Percentiles rank a stretch among this genome's conserved stretches.
Evolutionary conservation across 2,888 invertebrate genomes (phyloP).

Genomic region (Epistrophe grossulariae): DNA sequence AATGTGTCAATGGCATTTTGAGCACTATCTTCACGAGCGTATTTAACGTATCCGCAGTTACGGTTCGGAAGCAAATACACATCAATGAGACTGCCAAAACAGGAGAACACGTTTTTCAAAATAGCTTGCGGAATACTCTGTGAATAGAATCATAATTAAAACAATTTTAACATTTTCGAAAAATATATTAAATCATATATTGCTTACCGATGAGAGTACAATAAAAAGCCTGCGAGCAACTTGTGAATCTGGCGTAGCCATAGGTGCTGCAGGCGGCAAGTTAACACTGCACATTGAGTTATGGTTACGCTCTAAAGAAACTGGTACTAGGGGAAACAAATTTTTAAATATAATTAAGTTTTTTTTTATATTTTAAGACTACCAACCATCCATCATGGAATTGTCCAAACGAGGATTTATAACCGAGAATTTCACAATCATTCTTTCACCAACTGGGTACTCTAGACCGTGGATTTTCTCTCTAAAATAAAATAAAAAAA

Average conservation of each 20-base stretch:
- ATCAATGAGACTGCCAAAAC: slow-evolving; percentile 95
- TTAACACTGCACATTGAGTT: slow-evolving; percentile 87
- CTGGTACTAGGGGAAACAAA: not conserved
- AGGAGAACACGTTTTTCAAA: slow-evolving; percentile 94
- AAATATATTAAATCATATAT: not conserved
- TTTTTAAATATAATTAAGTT: not conserved
- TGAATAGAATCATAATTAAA: slow-evolving; percentile 77
- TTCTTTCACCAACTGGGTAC: slow-evolving; percentile 93
- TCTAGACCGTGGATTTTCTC: slow-evolving; percentile 96
- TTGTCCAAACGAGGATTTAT: slow-evolving; percentile 82
- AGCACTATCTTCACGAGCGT: slow-evolving; percentile 90
- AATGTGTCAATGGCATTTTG: slow-evolving; percentile 84
- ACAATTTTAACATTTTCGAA: not conserved
- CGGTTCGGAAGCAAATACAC: slow-evolving; percentile 95
- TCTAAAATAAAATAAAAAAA: slow-evolving; percentile 84
- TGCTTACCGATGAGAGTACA: slow-evolving; percentile 83
- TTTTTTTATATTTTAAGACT: not conserved
- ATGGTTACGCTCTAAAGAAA: slow-evolving; percentile 79
- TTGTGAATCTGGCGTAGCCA: slow-evolving; percentile 88
- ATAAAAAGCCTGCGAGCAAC: slow-evolving; percentile 89
- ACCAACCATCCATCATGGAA: slow-evolving; percentile 81
- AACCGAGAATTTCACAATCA: slow-evolving; percentile 85
- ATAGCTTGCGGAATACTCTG: slow-evolving; percentile 90
- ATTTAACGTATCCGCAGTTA: slow-evolving; percentile 96
- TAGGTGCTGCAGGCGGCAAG: slow-evolving; percentile 87